Conservation (phyloP, 2,888 invertebrate genomes). For the Disparrhopalites patrizii region DNA sequence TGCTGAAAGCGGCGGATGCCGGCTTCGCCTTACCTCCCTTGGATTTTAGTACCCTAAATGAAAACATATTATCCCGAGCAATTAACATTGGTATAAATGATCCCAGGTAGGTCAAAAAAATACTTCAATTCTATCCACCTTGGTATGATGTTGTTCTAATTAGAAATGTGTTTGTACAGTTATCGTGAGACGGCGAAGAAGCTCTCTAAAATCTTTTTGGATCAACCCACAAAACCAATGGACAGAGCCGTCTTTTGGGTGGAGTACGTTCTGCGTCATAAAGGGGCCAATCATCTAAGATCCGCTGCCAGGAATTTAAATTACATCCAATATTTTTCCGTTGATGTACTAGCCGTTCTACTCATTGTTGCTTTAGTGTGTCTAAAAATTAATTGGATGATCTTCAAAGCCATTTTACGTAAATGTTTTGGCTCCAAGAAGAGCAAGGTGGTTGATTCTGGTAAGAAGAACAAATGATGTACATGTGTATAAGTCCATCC, state of each 20-base stretch:
- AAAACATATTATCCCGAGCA: slow-evolving; percentile 53
- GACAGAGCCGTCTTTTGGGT: neutral
- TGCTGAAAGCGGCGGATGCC: slow-evolving; percentile 56
- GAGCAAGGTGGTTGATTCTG: neutral
- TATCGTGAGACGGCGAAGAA: neutral
- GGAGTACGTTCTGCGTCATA: neutral
- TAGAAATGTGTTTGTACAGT: too few species aligned
- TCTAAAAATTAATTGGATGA: neutral
- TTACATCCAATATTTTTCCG: neutral
- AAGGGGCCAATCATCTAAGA: neutral
- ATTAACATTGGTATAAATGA: slow-evolving; percentile 55
- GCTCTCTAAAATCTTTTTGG: neutral
- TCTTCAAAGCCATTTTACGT: neutral
- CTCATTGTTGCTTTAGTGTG: neutral
- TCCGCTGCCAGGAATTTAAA: neutral
- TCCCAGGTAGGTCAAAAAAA: slow-evolving; percentile 54
- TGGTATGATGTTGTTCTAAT: too few species aligned
- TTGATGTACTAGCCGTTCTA: neutral
- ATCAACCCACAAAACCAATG: neutral
- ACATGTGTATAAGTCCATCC: too few species aligned
- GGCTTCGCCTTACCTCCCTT: slow-evolving; percentile 60
- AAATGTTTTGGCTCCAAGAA: neutral
- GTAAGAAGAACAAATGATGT: neutral
- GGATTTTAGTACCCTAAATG: slow-evolving; percentile 56
- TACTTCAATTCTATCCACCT: too few species aligned